These are phyloP conservation scores for Agonopterix arenella DNA, from an alignment of 2,888 invertebrate species.

Conservation along the genomic window DNA sequence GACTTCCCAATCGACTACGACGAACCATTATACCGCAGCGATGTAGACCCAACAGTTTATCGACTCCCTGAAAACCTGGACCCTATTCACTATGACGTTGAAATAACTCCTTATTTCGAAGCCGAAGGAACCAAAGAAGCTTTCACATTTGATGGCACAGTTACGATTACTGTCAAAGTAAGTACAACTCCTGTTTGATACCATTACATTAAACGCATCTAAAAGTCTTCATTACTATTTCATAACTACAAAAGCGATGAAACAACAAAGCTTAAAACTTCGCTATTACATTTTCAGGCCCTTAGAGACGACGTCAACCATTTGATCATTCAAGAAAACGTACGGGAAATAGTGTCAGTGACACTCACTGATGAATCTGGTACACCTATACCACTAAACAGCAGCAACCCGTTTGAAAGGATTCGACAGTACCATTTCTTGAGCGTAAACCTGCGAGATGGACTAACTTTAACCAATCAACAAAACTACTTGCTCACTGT, in stretches of 20 bases:
- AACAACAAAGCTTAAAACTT: neutral
- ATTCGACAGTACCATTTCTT: conserved; percentile 46
- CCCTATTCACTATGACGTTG: conserved; percentile 71
- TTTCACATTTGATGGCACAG: conserved; percentile 67
- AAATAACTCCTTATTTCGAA: conserved; percentile 72
- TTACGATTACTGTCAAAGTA: conserved; percentile 50
- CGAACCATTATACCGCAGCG: conserved; percentile 14
- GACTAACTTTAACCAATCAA: conserved; percentile 30
- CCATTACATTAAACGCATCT: neutral
- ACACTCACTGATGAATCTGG: conserved; percentile 25
- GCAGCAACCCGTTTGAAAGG: conserved; percentile 31
- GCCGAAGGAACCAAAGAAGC: conserved; percentile 33
- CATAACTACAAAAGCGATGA: neutral
- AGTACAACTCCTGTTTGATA: conserved; percentile 15
- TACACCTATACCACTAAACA: conserved; percentile 23
- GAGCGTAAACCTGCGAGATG: conserved; percentile 43
- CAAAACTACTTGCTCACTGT: conserved; percentile 37
- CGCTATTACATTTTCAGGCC: conserved; percentile 34
- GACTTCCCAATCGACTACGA: conserved; percentile 48
- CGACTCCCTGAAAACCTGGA: conserved; percentile 60
- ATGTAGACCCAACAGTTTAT: conserved; percentile 27
- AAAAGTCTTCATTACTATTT: too few relatives aligned
- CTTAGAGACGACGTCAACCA: conserved; percentile 25
- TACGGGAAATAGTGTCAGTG: conserved; percentile 36
- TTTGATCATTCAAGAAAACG: conserved; percentile 56